Evolutionary conservation across 2,888 invertebrate genomes (phyloP), one percentile per base, ranked within the genome.

Genomic region (Campaea margaritaria): DNA sequence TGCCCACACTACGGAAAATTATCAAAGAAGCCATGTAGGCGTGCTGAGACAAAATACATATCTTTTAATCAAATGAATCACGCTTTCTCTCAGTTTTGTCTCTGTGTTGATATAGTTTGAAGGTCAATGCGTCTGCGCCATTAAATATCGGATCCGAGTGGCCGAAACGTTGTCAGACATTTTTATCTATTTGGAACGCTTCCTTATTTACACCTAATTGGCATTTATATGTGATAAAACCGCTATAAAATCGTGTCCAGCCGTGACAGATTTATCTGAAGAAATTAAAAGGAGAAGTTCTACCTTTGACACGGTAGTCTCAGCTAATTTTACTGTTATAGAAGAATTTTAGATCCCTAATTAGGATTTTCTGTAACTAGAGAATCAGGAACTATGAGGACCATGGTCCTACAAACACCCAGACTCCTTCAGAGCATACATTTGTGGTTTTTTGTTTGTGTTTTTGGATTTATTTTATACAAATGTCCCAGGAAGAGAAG

Each of bases 31-130:
- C 44, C 34, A 45, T 65, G 81, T 79, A 64, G 79, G 79, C 73
- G 78, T 68, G 58, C 58, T 62, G 71, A 82, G 81, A 82, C 82
- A 76, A 70, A 83, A 81, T 78, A 79, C 74, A 82, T 82, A 74
- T 74, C 74, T 79, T 81, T 79, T 75, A 59, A 59, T 53, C 48
- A 48, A 51, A 28, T 56, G 46, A 61, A 41, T 61, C 60, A 61
- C 46, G 38, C 50, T 55, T 53, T 54, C 49, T 41, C 43, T 48
- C 54, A 41, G 36, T 59, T 61, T 61, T 55, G 54, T 54, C 50
- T 53, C 56, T 45, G 47, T 54, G 56, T 54, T 55, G 64, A 62
- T 54, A 62, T 44, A 53, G n/a, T 39, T 15, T 21, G 51, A 61
- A 61, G 60, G 60, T 47, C 55, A 21, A 51, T 51, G n/a, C 47